Conservation (phyloP, 2,113 vertebrate genomes). For the Erinaceus europaeus region DNA sequence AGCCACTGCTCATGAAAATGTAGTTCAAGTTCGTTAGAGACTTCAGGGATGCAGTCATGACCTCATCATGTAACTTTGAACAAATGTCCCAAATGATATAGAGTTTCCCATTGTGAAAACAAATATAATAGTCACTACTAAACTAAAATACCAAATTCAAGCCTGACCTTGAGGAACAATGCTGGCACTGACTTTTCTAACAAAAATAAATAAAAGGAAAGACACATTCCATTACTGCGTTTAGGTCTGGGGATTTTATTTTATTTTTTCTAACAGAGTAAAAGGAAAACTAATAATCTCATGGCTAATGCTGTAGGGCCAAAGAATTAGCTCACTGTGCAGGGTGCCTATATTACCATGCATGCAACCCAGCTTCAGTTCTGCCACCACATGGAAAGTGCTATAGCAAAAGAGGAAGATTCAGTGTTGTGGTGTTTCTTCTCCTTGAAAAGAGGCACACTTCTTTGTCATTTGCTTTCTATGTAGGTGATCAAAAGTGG, state of each 20-base stretch:
- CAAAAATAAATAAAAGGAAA: too few relatives aligned
- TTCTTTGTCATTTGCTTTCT: too few relatives aligned
- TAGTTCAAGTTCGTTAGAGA: background rate
- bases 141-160: conserved; percentile 30
- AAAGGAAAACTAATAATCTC: background rate
- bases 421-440: too few relatives aligned
- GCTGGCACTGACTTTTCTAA: conserved; percentile 19
- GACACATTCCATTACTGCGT: conserved; percentile 14
- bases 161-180: background rate
- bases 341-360: too few relatives aligned
- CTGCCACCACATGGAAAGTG: too few relatives aligned
- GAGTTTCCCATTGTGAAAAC: conserved; percentile 30
- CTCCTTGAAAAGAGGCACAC: too few relatives aligned
- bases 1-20: background rate
- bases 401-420: too few relatives aligned
- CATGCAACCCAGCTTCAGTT: too few relatives aligned
- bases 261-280: background rate
- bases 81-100: conserved; percentile 21
- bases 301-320: too few relatives aligned
- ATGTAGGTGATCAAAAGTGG: too few relatives aligned
- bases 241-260: conserved; percentile 24
- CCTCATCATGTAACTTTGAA: conserved; percentile 26
- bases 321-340: too few relatives aligned
- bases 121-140: conserved; percentile 25
- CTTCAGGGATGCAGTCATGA: conserved; percentile 17